Evolutionary conservation across 2,113 vertebrate genomes (phyloP).

Genomic region (Megatriorchis doriae): DNA sequence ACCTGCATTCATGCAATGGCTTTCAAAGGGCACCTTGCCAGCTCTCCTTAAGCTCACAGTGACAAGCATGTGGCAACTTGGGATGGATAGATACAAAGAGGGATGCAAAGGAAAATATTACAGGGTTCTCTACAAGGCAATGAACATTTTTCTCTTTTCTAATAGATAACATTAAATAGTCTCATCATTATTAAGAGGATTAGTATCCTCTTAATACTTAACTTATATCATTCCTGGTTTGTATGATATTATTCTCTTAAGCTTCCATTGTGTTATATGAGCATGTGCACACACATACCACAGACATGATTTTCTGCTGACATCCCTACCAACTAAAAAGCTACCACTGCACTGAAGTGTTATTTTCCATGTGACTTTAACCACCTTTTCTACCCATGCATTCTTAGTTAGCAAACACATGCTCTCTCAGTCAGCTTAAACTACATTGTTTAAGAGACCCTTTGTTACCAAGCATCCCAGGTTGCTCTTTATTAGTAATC

Average conservation of each 20-base stretch:
- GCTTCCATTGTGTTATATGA: background rate
- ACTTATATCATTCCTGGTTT: background rate
- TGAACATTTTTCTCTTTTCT: background rate
- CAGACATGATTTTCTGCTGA: background rate
- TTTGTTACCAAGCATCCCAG: background rate
- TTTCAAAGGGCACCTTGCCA: background rate
- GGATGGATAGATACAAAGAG: background rate
- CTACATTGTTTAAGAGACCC: background rate
- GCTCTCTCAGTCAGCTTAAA: background rate
- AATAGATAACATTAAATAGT: background rate
- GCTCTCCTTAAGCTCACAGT: background rate
- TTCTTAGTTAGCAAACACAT: background rate
- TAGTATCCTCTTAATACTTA: background rate
- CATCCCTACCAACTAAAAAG: background rate
- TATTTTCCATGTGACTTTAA: background rate
- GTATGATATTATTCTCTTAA: background rate
- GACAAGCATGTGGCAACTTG: background rate
- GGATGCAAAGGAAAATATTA: background rate
- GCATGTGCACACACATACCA: background rate
- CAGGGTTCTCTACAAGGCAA: background rate
- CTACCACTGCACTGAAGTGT: background rate
- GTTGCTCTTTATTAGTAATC: background rate
- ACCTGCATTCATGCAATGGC: background rate
- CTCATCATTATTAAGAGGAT: background rate
- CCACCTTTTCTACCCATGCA: background rate